Evolutionary conservation across 1,140 invertebrate species (phyloP), one percentile per base, ranked within the genome.

Genomic region (Liolophura sinensis): DNA sequence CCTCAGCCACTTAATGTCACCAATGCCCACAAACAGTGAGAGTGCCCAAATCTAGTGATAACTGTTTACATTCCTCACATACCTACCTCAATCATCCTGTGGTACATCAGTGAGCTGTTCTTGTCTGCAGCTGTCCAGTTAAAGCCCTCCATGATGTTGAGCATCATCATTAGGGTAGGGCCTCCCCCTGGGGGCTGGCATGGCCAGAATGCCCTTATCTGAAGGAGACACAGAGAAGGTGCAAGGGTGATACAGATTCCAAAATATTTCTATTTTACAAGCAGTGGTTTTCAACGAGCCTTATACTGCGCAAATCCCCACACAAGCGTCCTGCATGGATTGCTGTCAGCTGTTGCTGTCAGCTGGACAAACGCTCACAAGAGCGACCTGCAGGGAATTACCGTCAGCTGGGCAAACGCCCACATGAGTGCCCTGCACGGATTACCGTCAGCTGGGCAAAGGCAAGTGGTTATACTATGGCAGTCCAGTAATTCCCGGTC

Each of bases 91-190:
- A 80, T 71, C 51, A 81, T 67, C 50, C 73, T 68, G 47, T 79
- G 75, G 62, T 75, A 75, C 14, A 70, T 76, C 7, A 67, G 9
- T 4, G 68, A n/a, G 20, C 63, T 56, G n/a, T 69, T 60, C 1
- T 48, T 25, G n/a, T 72, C 67, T 11, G 47, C 56, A n/a, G 65
- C 18, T 0, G 64, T 71, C 63, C 74, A 67, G 59, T 77, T 69
- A 46, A 73, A 76, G 7, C 72, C 73, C 31, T 82, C 76, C 59
- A 81, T 55, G 47, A 81, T 72, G 52, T 82, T 81, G 60, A 82
- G 62, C 22, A 80, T 76, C n/a, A 76, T 60, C 12, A 80, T 62
- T 3, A 81, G 55, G 5, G 72, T 63, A 20, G 75, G 67, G 56
- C 79, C 81, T 6, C 68, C 62, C 0, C 68, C 68, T 57, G 81